A percentile compares a stretch with the other conserved stretches of the same genome.
These are phyloP conservation scores for Lacerta bilineata DNA, from an alignment of 2,797 vertebrate species.

Conservation along the genomic window DNA sequence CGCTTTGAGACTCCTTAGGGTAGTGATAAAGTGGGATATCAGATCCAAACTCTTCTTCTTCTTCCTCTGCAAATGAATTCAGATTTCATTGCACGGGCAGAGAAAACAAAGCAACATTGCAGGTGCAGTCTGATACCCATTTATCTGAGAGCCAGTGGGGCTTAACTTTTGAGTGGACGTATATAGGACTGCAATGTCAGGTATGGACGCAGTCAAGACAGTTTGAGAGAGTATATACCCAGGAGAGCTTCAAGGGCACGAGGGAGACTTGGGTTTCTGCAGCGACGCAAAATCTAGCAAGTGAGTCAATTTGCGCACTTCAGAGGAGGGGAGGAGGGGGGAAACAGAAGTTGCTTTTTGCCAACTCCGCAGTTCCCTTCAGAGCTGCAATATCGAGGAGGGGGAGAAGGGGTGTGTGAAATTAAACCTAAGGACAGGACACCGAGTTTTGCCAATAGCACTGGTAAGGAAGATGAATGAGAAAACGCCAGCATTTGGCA, in stretches of 20 bases:
- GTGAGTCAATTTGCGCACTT: background rate
- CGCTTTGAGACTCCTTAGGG: too few species aligned
- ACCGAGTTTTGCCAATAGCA: too few species aligned
- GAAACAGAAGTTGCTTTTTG: background rate
- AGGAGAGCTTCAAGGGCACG: background rate
- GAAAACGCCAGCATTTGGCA: background rate
- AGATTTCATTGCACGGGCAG: too few species aligned
- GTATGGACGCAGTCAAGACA: background rate
- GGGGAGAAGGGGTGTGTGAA: background rate
- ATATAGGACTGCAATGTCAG: background rate
- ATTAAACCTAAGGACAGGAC: background rate
- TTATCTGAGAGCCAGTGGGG: too few species aligned
- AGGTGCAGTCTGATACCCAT: too few species aligned
- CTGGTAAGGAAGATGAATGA: background rate
- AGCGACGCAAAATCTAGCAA: background rate
- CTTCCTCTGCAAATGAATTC: too few species aligned
- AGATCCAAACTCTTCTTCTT: background rate
- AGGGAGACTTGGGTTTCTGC: background rate
- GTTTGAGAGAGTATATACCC: background rate
- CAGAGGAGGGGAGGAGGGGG: too few species aligned
- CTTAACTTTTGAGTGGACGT: too few species aligned
- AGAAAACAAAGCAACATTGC: too few species aligned
- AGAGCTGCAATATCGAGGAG: background rate
- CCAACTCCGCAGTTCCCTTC: background rate
- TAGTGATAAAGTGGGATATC: too few species aligned